Evolutionary conservation across 2,797 vertebrate species (phyloP), one percentile per base, ranked within the genome.

Genomic region (Tauraco hartlaubi): DNA sequence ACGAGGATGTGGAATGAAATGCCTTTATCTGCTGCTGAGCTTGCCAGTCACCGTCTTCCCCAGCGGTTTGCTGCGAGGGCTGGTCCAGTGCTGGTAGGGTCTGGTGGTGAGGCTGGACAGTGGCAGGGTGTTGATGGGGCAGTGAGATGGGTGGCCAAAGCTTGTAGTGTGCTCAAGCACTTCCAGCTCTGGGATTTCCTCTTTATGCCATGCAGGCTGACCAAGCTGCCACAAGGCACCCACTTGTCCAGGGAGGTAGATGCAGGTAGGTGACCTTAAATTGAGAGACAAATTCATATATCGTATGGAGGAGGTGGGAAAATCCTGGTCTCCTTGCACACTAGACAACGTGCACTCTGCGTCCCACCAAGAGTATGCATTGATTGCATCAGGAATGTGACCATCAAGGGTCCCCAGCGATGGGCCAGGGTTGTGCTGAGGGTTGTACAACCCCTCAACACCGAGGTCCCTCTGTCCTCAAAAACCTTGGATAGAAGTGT

Each of bases 321-420:
- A 25, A 59, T 28, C 13, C 5, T 29, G 22, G 1, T 14, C 18
- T 85, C 23, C 51, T 23, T 3, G 7, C 43, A 17, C 20, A 33
- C 9, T 4, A 0, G n/a, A 43, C 68, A 29, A 0, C 0, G 1
- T 43, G 33, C 0, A 1, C 11, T 43, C 44, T 71, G 61, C 23
- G 25, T 59, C 64, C 52, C 61, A 33, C 21, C 39, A 14, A 2
- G 3, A 59, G 44, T 68, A 11, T 31, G 20, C 35, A 8, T 7
- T 11, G 23, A 26, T 54, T 26, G 11, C 26, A 1, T 11, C 1
- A 4, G 56, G 33, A 52, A 9, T 1, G 2, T 12, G 43, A 48
- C 19, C 41, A 25, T 20, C 37, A 23, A 12, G 16, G 3, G 8
- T 25, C 31, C 74, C 18, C 33, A 8, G 2, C 2, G 41, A 9